These are phyloP conservation scores for Lycocerus yunnanus DNA, from an alignment of 2,888 invertebrate genomes.

Conservation along the genomic window DNA sequence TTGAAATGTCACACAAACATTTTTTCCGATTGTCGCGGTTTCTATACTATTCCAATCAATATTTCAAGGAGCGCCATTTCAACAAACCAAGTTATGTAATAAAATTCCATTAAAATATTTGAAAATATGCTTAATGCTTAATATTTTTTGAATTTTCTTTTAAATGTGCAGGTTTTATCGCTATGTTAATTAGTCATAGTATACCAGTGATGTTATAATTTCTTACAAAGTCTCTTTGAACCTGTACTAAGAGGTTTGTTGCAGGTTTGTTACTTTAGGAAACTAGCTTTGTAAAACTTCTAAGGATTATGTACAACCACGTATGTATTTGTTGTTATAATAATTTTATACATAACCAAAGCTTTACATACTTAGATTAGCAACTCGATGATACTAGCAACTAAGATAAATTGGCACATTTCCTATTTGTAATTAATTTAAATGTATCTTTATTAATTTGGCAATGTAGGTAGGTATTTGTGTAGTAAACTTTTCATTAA, in stretches of 20 bases:
- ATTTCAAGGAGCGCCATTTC: not conserved
- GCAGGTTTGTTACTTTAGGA: not conserved
- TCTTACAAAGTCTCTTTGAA: too few species aligned
- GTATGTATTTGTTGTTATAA: not conserved
- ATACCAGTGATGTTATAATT: not conserved
- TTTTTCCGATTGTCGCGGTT: conserved; percentile 9
- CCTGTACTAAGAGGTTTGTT: not conserved
- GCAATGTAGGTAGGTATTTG: not conserved
- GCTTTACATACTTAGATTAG: not conserved
- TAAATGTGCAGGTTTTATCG: not conserved
- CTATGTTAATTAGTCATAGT: not conserved
- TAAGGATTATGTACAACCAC: not conserved
- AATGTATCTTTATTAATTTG: not conserved
- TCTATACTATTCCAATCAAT: conserved; percentile 14
- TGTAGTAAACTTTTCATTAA: not conserved
- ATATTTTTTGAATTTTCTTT: not conserved
- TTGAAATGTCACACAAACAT: conserved; percentile 6
- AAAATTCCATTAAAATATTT: not conserved
- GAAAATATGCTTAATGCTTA: not conserved
- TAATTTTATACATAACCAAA: not conserved
- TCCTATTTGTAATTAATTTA: not conserved
- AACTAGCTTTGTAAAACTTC: not conserved
- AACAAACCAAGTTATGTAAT: not conserved
- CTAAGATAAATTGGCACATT: not conserved
- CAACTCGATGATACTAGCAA: not conserved